phyloP scores from a whole-genome alignment of 2,888 invertebrate genomes.

The Spisula subtruncata region DNA sequence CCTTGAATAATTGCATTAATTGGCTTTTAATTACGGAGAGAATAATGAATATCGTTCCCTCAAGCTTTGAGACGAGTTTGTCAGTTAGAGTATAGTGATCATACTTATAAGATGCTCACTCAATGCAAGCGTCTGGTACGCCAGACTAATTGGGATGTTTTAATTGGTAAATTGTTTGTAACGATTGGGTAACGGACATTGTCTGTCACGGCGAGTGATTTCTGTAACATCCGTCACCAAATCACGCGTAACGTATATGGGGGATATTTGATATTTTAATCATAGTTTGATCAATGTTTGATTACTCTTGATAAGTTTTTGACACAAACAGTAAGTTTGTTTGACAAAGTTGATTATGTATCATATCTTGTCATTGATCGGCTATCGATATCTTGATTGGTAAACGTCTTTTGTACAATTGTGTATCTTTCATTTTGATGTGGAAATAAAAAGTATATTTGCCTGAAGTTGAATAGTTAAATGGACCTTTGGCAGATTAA shows the following conservation, averaged over 20 bases:
- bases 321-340: conserved; percentile 28
- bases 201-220: conserved; percentile 40
- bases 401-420: neutral
- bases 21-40: conserved; percentile 25
- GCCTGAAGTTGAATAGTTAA: too few relatives aligned
- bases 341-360: neutral
- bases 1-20: neutral
- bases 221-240: conserved; percentile 28
- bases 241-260: neutral
- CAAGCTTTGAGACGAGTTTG: conserved; percentile 24
- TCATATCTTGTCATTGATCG: conserved; percentile 22
- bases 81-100: conserved; percentile 32
- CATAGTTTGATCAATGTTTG: conserved; percentile 2
- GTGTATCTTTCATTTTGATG: too few relatives aligned
- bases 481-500: too few relatives aligned
- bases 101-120: conserved; percentile 24
- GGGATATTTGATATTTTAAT: neutral
- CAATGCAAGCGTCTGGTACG: neutral
- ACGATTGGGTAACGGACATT: conserved; percentile 27
- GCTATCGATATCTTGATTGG: neutral
- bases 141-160: neutral
- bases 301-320: conserved; percentile 13
- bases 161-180: conserved; percentile 37
- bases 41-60: conserved; percentile 24
- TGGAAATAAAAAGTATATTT: too few relatives aligned